Evolutionary conservation across 1,140 invertebrate genomes (phyloP).

Genomic region (Philotrypesis tridentata): DNA sequence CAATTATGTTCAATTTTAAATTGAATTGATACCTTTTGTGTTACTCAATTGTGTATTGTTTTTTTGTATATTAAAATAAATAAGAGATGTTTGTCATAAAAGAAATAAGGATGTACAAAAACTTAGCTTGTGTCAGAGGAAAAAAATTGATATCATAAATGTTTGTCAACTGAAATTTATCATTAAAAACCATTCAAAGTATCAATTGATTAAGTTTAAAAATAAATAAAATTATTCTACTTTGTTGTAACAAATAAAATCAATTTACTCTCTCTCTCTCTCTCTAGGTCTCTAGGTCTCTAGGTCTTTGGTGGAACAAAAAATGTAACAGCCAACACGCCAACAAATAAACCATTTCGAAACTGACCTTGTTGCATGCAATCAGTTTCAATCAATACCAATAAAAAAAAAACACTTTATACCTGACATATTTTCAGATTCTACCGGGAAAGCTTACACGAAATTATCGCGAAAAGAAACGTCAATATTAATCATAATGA

Average conservation of each 20-base stretch:
- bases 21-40: not conserved
- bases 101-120: too few relatives aligned
- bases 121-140: too few relatives aligned
- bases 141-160: too few relatives aligned
- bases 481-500: not conserved
- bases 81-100: too few relatives aligned
- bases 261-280: too few relatives aligned
- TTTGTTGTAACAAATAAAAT: not conserved
- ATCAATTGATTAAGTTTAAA: too few relatives aligned
- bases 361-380: conserved; percentile 25
- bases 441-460: not conserved
- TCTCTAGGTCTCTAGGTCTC: too few relatives aligned
- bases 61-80: too few relatives aligned
- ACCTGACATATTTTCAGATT: conserved; percentile 1
- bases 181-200: too few relatives aligned
- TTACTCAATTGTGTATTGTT: too few relatives aligned
- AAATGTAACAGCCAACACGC: conserved; percentile 5
- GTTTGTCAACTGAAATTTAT: too few relatives aligned
- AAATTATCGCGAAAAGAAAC: not conserved
- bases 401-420: conserved; percentile 22
- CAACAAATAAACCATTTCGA: conserved; percentile 3
- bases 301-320: too few relatives aligned
- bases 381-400: conserved; percentile 43
- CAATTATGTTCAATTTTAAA: not conserved
- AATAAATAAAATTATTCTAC: not conserved